These are phyloP conservation scores for Drosophila bocki DNA, from an alignment of 1,140 invertebrate genomes.

Conservation along the genomic window DNA sequence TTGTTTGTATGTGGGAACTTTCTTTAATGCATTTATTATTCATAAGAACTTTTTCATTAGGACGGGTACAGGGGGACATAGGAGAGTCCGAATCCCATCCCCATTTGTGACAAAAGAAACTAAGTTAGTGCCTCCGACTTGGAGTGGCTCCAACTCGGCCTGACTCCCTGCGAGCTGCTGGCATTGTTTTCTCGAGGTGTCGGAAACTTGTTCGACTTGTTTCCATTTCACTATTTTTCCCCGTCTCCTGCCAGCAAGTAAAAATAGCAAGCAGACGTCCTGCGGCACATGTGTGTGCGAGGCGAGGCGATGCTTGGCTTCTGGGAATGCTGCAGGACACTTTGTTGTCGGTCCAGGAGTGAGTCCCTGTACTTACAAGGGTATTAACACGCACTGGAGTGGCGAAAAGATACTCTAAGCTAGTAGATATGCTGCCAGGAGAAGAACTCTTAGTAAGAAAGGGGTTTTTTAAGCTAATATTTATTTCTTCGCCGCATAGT, in stretches of 20 bases:
- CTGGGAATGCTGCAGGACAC: constrained; percentile 31
- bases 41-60: constrained; percentile 82
- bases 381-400: constrained; percentile 17
- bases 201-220: constrained; percentile 83
- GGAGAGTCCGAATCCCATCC: constrained; percentile 48
- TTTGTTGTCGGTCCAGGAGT: constrained; percentile 23
- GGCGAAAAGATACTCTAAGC: constrained; percentile 1
- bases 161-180: no score
- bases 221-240: constrained; percentile 75
- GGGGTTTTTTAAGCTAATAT: neutral
- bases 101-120: constrained; percentile 45
- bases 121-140: constrained; percentile 57
- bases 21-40: constrained; percentile 81
- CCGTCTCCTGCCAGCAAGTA: constrained; percentile 29
- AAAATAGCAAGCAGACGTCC: constrained; percentile 57
- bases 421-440: neutral
- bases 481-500: neutral
- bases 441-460: neutral
- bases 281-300: constrained; percentile 38
- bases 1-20: constrained; percentile 61
- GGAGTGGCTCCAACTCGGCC: constrained; percentile 19
- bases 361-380: constrained; percentile 37
- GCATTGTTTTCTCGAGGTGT: constrained; percentile 75
- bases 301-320: constrained; percentile 8
- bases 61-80: constrained; percentile 27